These are phyloP conservation scores for Todiramphus saurophagus DNA, from an alignment of 2,113 vertebrate species.

Conservation along the genomic window DNA sequence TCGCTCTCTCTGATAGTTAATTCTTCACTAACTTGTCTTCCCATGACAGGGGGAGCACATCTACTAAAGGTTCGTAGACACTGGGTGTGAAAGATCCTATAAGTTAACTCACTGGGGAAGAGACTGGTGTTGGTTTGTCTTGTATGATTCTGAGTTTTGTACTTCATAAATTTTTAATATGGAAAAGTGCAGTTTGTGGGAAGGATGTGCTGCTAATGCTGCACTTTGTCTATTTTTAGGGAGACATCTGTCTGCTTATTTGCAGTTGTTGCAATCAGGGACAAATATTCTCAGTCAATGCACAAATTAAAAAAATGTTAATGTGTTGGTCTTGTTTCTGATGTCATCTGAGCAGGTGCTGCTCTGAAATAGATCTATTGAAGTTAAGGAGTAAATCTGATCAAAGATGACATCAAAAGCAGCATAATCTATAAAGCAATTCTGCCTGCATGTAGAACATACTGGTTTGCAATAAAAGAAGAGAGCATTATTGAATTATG, in stretches of 20 bases:
- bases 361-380: background rate
- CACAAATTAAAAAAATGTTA: background rate
- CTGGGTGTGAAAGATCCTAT: background rate
- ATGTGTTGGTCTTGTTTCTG: background rate
- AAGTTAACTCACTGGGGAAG: background rate
- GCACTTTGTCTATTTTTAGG: constrained; percentile 20
- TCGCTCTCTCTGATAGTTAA: background rate
- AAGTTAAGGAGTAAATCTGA: background rate
- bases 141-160: background rate
- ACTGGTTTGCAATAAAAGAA: background rate
- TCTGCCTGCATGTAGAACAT: background rate
- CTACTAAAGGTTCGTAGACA: accelerated
- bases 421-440: constrained; percentile 13
- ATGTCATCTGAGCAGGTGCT: background rate
- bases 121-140: background rate
- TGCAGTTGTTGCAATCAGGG: background rate
- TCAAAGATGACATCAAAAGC: constrained; percentile 53
- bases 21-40: background rate
- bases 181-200: background rate
- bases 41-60: background rate
- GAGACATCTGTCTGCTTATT: background rate
- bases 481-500: background rate
- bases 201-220: background rate
- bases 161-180: background rate
- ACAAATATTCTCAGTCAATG: background rate